Evolutionary conservation across 2,797 vertebrate genomes (phyloP).

Genomic region (Bufotes viridis): DNA sequence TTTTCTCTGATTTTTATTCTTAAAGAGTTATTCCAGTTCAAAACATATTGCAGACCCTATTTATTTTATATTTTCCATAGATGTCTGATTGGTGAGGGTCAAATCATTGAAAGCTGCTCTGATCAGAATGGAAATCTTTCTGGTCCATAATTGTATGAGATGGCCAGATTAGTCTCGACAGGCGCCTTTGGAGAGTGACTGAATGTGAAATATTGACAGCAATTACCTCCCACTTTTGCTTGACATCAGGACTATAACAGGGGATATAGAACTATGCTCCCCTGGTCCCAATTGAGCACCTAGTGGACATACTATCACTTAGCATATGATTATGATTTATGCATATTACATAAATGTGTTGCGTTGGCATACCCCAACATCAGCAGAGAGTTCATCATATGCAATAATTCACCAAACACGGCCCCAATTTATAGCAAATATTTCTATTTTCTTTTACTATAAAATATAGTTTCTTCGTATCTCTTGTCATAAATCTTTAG

Average conservation of each 20-base stretch:
- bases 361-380: not conserved
- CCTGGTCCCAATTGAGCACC: too few relatives aligned
- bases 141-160: too few relatives aligned
- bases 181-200: not conserved
- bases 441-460: not conserved
- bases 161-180: not conserved
- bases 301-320: not conserved
- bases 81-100: too few relatives aligned
- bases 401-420: not conserved
- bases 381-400: not conserved
- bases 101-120: too few relatives aligned
- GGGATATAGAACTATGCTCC: not conserved
- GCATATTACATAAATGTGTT: not conserved
- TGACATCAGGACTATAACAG: not conserved
- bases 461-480: not conserved
- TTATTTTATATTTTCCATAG: too few relatives aligned
- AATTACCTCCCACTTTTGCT: not conserved
- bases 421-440: not conserved
- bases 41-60: too few relatives aligned
- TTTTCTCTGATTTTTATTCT: too few relatives aligned
- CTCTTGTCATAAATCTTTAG: conserved; percentile 30
- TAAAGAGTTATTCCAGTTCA: too few relatives aligned
- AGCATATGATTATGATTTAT: not conserved
- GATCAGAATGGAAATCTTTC: too few relatives aligned
- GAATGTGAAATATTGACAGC: not conserved